Evolutionary conservation across 2,797 vertebrate genomes (phyloP).

Genomic region (Neosilurus hyrtlii): DNA sequence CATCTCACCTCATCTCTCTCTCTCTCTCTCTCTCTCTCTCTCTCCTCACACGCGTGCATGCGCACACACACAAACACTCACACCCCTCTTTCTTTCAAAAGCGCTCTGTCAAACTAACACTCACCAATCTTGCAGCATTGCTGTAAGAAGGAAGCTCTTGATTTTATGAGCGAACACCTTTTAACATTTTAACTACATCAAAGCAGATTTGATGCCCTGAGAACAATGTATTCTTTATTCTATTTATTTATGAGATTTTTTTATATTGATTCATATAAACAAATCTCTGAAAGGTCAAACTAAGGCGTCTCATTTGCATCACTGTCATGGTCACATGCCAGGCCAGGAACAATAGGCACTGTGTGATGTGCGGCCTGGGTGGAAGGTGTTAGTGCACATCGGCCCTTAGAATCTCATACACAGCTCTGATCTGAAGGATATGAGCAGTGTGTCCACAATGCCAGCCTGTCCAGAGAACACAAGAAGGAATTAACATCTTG

Average conservation of each 20-base stretch:
- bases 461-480: conserved; percentile 6
- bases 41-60: neutral
- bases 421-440: conserved; percentile 6
- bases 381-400: conserved; percentile 43
- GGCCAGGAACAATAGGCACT: conserved; percentile 62
- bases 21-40: conserved; percentile 18
- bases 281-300: conserved; percentile 53
- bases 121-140: neutral
- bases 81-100: neutral
- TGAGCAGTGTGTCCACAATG: conserved; percentile 4
- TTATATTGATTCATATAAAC: neutral
- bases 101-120: conserved; percentile 17
- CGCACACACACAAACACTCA: neutral
- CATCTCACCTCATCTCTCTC: neutral
- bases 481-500: neutral
- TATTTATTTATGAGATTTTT: neutral
- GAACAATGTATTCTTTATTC: neutral
- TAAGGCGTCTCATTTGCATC: conserved; percentile 48
- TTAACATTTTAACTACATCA: neutral
- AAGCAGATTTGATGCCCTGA: neutral
- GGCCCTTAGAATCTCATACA: conserved; percentile 7
- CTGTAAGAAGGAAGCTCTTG: neutral
- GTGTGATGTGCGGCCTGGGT: conserved; percentile 55
- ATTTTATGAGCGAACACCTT: neutral
- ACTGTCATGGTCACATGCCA: conserved; percentile 61